Evolutionary conservation across 2,888 invertebrate species (phyloP).

Genomic region (Lasioglossum malachurum): DNA sequence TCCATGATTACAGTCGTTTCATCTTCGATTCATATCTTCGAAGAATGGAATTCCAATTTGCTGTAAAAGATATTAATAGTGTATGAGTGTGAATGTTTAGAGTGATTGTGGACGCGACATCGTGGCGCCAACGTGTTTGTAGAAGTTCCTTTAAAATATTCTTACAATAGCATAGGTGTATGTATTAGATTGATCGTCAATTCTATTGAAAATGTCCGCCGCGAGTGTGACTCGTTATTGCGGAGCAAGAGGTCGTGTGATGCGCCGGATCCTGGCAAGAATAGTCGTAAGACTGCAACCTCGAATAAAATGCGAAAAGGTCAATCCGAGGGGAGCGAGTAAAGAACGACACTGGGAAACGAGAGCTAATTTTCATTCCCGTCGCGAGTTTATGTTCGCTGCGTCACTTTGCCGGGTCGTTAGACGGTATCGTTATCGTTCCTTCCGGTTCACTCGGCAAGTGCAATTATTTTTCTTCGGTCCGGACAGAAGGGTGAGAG

Average conservation of each 20-base stretch:
- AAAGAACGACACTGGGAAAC: background rate
- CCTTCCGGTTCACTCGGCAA: constrained; percentile 58
- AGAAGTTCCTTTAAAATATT: too few species aligned
- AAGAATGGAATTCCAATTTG: background rate
- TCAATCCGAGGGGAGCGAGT: background rate
- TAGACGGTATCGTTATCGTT: constrained; percentile 53
- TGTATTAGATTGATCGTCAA: too few species aligned
- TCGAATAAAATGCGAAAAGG: background rate
- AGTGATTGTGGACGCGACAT: too few species aligned
- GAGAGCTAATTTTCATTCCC: constrained; percentile 44
- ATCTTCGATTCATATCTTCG: too few species aligned
- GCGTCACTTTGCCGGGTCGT: constrained; percentile 46
- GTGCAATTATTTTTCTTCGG: constrained; percentile 63
- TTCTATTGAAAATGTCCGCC: background rate
- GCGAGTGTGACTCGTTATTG: background rate
- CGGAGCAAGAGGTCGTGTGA: background rate
- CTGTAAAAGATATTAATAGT: background rate
- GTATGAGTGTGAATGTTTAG: too few species aligned
- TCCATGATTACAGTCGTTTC: too few species aligned
- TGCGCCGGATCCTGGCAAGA: background rate
- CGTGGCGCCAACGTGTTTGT: too few species aligned
- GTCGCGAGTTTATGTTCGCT: constrained; percentile 28
- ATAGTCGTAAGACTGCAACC: background rate
- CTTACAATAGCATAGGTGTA: too few species aligned
- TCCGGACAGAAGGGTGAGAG: background rate